phyloP scores from a whole-genome alignment of 2,797 vertebrate genomes.

The Etheostoma nigrum region DNA sequence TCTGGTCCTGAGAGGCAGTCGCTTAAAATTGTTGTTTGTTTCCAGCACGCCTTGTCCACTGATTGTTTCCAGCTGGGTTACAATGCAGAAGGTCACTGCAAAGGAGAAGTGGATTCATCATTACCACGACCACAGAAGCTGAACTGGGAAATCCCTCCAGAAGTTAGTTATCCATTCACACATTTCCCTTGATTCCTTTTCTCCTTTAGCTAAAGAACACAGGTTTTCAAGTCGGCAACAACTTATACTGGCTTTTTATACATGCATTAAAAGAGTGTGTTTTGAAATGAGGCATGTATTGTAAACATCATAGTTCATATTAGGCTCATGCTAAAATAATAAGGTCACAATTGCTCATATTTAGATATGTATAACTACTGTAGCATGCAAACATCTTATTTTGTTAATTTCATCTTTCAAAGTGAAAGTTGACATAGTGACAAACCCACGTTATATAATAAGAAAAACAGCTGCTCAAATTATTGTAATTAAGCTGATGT shows the following conservation, averaged over 20 bases:
- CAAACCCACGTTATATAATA: too few relatives aligned
- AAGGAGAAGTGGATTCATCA: conserved; percentile 84
- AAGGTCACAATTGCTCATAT: neutral
- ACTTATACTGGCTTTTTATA: neutral
- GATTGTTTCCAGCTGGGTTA: conserved; percentile 93
- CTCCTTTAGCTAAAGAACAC: neutral
- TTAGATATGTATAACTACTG: neutral
- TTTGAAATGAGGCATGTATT: too few relatives aligned
- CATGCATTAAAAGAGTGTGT: neutral
- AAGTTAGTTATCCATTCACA: conserved; percentile 75
- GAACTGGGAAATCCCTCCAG: conserved; percentile 88
- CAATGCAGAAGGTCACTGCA: conserved; percentile 90
- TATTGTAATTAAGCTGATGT: too few relatives aligned
- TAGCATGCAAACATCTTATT: too few relatives aligned
- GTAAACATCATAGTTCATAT: too few relatives aligned
- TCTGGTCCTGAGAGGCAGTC: neutral
- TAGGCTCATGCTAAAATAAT: too few relatives aligned
- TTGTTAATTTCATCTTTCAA: too few relatives aligned
- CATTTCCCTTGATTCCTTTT: neutral
- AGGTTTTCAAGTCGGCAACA: neutral
- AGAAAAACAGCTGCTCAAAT: too few relatives aligned
- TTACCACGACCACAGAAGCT: conserved; percentile 88
- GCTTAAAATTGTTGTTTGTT: conserved; percentile 17
- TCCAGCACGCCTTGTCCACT: conserved; percentile 88
- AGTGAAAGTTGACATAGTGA: too few relatives aligned